Evolutionary conservation across 2,888 invertebrate genomes (phyloP).

Genomic region (Stenchaetothrips biformis): DNA sequence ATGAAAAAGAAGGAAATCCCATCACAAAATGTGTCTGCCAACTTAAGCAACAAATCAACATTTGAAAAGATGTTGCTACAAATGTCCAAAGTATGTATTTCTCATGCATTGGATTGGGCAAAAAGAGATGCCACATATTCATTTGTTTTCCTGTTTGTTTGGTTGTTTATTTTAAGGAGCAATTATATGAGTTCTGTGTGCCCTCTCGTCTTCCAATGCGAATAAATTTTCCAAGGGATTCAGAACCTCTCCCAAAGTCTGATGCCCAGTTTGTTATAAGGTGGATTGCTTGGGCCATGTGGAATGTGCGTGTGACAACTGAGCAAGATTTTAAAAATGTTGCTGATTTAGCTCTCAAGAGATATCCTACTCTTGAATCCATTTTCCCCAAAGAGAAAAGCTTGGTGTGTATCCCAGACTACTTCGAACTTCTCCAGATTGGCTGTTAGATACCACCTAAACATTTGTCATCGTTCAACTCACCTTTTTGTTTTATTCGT

Average conservation of each 20-base stretch:
- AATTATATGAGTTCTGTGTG: slow-evolving; percentile 4
- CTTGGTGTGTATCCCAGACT: not conserved
- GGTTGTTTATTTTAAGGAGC: not conserved
- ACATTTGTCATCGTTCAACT: not conserved
- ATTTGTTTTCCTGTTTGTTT: not conserved
- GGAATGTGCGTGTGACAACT: not conserved
- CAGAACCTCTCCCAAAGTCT: not conserved
- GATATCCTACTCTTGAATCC: not conserved
- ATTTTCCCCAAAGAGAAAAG: not conserved
- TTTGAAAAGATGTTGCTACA: not conserved
- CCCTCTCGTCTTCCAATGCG: not conserved
- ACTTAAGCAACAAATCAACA: not conserved
- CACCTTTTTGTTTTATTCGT: not conserved
- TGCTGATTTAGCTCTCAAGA: not conserved
- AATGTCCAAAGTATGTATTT: not conserved
- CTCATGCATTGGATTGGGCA: not conserved
- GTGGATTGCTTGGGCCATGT: not conserved
- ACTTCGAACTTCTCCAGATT: not conserved
- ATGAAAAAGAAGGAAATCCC: not conserved
- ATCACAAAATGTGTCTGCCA: not conserved
- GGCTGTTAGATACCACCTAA: too few species aligned
- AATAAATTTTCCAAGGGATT: not conserved
- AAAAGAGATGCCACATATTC: not conserved
- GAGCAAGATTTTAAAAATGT: not conserved
- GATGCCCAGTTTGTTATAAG: not conserved